phyloP scores from a whole-genome alignment of 1,140 invertebrate species.

The Tetragonula clypearis region DNA sequence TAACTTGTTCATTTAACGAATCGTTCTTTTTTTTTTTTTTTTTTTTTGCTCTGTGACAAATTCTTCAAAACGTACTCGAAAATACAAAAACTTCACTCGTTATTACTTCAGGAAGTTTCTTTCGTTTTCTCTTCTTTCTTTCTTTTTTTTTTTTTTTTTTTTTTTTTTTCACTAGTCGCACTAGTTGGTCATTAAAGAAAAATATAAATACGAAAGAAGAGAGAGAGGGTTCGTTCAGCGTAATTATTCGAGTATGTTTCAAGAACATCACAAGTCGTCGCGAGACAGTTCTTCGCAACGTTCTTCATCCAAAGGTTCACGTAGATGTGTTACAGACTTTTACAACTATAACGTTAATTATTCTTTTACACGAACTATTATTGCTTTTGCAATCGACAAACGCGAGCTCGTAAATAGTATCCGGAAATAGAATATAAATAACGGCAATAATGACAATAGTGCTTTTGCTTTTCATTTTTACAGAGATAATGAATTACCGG shows the following conservation, averaged over 20 bases:
- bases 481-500: not conserved
- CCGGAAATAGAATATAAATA: slow-evolving; percentile 15
- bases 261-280: not conserved
- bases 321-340: not conserved
- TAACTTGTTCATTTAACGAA: not conserved
- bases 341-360: not conserved
- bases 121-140: too few relatives aligned
- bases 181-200: not conserved
- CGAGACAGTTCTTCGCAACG: too few relatives aligned
- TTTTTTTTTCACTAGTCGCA: not conserved
- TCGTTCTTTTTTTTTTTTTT: too few relatives aligned
- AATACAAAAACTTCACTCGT: not conserved
- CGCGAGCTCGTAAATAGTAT: not conserved
- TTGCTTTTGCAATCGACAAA: not conserved
- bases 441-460: slow-evolving; percentile 9
- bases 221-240: not conserved
- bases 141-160: too few relatives aligned
- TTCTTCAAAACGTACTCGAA: not conserved
- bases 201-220: not conserved
- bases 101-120: not conserved
- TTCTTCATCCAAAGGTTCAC: not conserved
- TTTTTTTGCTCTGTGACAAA: not conserved
- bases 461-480: not conserved
- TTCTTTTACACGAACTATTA: not conserved
- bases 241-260: not conserved